Percentiles rank a stretch among this genome's conserved stretches.
Conservation (phyloP, 2,113 vertebrate species). For the Chiloscyllium plagiosum region DNA sequence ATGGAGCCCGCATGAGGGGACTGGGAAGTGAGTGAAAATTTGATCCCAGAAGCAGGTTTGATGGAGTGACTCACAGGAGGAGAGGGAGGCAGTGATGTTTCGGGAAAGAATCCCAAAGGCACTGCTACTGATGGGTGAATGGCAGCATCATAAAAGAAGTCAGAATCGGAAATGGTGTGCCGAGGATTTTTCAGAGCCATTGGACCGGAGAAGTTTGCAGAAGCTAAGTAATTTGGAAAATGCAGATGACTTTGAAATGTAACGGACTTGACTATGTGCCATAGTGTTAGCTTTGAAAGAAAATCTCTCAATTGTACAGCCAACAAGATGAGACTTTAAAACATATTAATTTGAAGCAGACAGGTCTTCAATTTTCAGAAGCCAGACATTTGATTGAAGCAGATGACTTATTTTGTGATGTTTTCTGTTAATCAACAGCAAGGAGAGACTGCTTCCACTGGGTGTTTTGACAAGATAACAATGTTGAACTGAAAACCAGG, state of each 20-base stretch:
- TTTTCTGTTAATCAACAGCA: neutral
- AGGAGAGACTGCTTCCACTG: neutral
- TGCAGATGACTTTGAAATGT: neutral
- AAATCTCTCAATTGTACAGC: neutral
- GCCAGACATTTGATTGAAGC: neutral
- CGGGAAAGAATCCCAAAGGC: no score
- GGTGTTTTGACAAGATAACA: neutral
- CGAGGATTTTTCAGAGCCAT: no score
- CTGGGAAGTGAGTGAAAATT: no score
- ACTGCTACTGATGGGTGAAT: no score
- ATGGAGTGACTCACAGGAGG: no score
- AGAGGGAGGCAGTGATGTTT: no score
- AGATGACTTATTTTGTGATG: neutral
- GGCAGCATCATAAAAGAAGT: no score
- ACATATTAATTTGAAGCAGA: neutral
- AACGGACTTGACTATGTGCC: neutral
- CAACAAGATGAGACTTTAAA: neutral
- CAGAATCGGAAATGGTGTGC: no score
- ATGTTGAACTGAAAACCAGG: neutral
- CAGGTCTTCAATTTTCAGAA: neutral
- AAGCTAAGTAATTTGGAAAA: neutral
- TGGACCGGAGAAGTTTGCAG: no score
- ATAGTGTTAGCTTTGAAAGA: neutral
- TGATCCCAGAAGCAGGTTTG: no score
- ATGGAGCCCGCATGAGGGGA: no score